Conservation (phyloP, 2,113 vertebrate genomes). For the Pao palembangensis region DNA sequence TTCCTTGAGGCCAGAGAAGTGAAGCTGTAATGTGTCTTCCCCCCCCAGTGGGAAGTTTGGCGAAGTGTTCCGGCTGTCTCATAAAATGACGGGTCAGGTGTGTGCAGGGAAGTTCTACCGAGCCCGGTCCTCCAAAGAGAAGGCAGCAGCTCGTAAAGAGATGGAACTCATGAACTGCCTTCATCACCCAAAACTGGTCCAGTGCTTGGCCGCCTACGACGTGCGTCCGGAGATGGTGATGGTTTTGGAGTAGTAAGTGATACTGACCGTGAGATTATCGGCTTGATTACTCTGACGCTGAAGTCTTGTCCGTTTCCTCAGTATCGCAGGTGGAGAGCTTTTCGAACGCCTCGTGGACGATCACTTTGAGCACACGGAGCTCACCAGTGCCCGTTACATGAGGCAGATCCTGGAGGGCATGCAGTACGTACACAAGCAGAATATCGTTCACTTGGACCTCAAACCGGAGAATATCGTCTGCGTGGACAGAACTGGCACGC, state of each 20-base stretch:
- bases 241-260: slow-evolving; percentile 88
- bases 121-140: slow-evolving; percentile 66
- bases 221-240: slow-evolving; percentile 71
- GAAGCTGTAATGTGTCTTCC: background rate
- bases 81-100: slow-evolving; percentile 74
- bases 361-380: slow-evolving; percentile 84
- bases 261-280: background rate
- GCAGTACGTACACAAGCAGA: slow-evolving; percentile 79
- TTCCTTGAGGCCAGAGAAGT: background rate
- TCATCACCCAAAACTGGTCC: slow-evolving; percentile 80
- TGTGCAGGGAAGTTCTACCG: slow-evolving; percentile 83
- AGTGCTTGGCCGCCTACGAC: slow-evolving; percentile 81
- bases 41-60: slow-evolving; percentile 81
- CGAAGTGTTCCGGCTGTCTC: slow-evolving; percentile 76
- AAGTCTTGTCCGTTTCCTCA: slow-evolving; percentile 35
- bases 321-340: slow-evolving; percentile 84
- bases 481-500: slow-evolving; percentile 69
- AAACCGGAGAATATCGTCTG: slow-evolving; percentile 89
- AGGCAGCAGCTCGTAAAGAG: slow-evolving; percentile 67
- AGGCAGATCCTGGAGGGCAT: slow-evolving; percentile 85
- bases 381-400: slow-evolving; percentile 80
- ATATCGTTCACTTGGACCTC: slow-evolving; percentile 82
- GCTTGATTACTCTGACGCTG: background rate
- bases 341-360: slow-evolving; percentile 83
- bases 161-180: slow-evolving; percentile 84